Evolutionary conservation across 2,888 invertebrate species (phyloP), one percentile per base, ranked within the genome.

Genomic region (Polylopha cassiicola): DNA sequence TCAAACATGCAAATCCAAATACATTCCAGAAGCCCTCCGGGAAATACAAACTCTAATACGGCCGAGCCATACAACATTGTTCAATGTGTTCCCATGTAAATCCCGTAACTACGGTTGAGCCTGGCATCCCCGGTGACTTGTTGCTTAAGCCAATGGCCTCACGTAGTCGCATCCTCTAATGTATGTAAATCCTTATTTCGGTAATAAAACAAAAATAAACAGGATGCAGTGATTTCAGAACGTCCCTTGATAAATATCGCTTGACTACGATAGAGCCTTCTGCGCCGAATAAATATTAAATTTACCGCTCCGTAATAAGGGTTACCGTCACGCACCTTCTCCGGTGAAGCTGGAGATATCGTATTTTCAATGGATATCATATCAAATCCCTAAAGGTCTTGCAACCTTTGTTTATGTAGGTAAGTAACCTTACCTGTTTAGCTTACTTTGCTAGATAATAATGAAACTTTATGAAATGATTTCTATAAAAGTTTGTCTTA

Each of bases 1-100:
- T 48, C 46, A 50, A 65, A 61, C 62, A 57, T 63, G 59, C 59
- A 62, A 69, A 67, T 61, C 54, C 55, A 63, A 63, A 69, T 65
- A 72, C 65, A 67, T 73, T 73, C 63, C 62, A 55, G 52, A 57
- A 57, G 45, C 43, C 78, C 70, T 55, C 53, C 46, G 80, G 79
- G 79, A 79, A 80, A 80, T 80, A 69, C 66, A 65, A 69, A 72
- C 60, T 67, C 60, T 74, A 74, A 74, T 76, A 69, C 63, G 60
- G 51, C 54, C 43, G 33, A 44, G 58, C 65, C 67, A 74, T 75
- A 74, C 75, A 78, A 79, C 73, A 73, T 71, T 72, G 77, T 73
- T 73, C 65, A 62, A 61, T 69, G 63, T 72, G 71, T 69, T 69
- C 53, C 63, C 68, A 73, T 74, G 73, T 73, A 76, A 76, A 78